Base-by-base conservation (phyloP, 23 tunicate species). In the Oikopleura albicans region DNA sequence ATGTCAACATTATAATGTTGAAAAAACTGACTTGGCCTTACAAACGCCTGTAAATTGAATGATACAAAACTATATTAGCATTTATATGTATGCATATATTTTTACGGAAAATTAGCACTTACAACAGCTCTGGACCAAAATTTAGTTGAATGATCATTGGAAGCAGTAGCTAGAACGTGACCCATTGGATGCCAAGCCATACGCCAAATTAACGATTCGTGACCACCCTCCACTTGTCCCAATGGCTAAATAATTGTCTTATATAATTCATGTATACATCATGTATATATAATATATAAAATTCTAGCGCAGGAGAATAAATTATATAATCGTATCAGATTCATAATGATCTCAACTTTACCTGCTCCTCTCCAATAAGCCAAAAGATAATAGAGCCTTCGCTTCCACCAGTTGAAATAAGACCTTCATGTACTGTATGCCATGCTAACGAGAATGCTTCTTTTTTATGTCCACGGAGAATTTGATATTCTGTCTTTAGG, bases 111-210 rank as follows among this genome's bases (percentile, higher is more conserved):
- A n/a, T n/a, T n/a, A 49, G 22, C 22, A 49, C 63, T 49, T 49
- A 49, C 63, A 22, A 49, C 63, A 49, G 63, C 63, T 22, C 63
- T 49, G 2, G 79, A 71, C 79, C 79, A 71, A 29, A 71, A 71
- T 86, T 83, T 90, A 91, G 98, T 93, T 90, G 91, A 88, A 75
- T 95, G 99, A 83, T 95, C 99, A 59, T 95, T 95, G 39, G 99
- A 95, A 28, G 97, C 99, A 12, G 99, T 91, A 57, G 91, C 99
- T 29, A 95, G 90, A 76, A 95, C 85, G 83, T 95, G 96, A 34
- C 99, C 99, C 29, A 95, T 87, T 39, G 99, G 99, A 86, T 95
- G 99, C 99, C 99, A 95, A 2, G 94, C 99, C 76, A 95, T 63
- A 56, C 91, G 90, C 99, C 99, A 95, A 40, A 95, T 91, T 39